Percentiles rank a stretch among this genome's conserved stretches.
Evolutionary conservation across 1,140 invertebrate genomes (phyloP).

Genomic region (Galleria mellonella): DNA sequence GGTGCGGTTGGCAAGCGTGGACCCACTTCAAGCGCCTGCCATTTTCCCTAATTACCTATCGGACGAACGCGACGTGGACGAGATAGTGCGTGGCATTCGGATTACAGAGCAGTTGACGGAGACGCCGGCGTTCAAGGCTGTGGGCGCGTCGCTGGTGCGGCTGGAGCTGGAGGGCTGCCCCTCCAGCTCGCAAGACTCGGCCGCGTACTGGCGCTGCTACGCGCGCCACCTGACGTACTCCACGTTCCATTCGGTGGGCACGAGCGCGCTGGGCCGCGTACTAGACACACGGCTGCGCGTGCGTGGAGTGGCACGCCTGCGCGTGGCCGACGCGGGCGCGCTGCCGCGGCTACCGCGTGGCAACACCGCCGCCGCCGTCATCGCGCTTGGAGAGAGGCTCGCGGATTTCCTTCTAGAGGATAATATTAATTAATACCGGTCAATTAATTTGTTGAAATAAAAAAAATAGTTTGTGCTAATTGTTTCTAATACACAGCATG

Average conservation of each 20-base stretch:
- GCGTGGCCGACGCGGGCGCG: constrained; percentile 63
- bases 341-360: constrained; percentile 55
- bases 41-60: constrained; percentile 87
- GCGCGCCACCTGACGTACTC: constrained; percentile 62
- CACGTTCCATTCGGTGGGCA: constrained; percentile 66
- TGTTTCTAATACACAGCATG: no score
- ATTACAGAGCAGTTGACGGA: constrained; percentile 72
- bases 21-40: constrained; percentile 83
- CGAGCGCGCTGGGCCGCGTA: constrained; percentile 29
- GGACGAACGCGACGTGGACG: constrained; percentile 76
- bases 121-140: constrained; percentile 69
- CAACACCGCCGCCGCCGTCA: constrained; percentile 44
- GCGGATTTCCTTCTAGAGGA: constrained; percentile 75
- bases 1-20: constrained; percentile 77
- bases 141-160: constrained; percentile 21
- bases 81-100: constrained; percentile 75
- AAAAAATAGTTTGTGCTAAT: no score
- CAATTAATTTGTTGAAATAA: no score
- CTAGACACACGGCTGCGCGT: constrained; percentile 47
- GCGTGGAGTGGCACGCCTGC: constrained; percentile 45
- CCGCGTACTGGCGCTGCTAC: constrained; percentile 63
- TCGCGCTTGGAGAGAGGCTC: constrained; percentile 74
- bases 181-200: neutral
- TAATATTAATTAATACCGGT: no score
- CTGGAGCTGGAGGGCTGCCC: constrained; percentile 23